Evolutionary conservation across 2,888 invertebrate species (phyloP), one percentile per base, ranked within the genome.

Genomic region (Tenthredo livida): DNA sequence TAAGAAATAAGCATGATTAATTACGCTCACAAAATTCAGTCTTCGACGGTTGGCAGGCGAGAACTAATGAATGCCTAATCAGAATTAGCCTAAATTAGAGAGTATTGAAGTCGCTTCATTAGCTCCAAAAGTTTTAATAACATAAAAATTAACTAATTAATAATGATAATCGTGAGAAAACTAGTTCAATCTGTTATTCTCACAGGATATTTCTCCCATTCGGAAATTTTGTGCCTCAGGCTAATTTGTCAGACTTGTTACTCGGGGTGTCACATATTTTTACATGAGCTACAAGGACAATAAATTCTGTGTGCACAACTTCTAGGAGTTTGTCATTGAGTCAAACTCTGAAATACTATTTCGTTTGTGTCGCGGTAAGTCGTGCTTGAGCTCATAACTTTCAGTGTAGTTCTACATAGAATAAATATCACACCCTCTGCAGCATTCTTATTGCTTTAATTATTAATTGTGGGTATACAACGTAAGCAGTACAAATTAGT

Each of bases 11-110:
- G 50, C 50, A 33, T 50, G 77, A 77, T 50, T 77, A 77, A 77
- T 77, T 54, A 77, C 47, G 29, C 50, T 77, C 50, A 29, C 54
- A n/a, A 50, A 15, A 77, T 54, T 54, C 77, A 77, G 7, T 29
- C 10, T 33, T 15, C 50, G 77, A 43, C 40, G 73, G 40, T 43
- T 43, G 40, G 73, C 73, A 43, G 73, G 73, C 25, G n/a, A 25
- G 50, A 77, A 77, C 25, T 77, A 54, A 77, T 43, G 77, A 77
- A 77, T 77, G 77, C 33, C 77, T 50, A 77, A 77, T 50, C 50
- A 50, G 33, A 77, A 54, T 50, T 29, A 77, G 29, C 40, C 15
- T 17, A 17, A 77, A 77, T 47, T 77, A 54, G 77, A 77, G 29
- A 54, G 77, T 25, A n/a, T 73, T 73, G 40, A 73, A 73, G 73